A percentile compares a stretch with the other conserved stretches of the same genome.
Evolutionary conservation across 2,113 vertebrate species (phyloP).

Genomic region (Axis porcinus): DNA sequence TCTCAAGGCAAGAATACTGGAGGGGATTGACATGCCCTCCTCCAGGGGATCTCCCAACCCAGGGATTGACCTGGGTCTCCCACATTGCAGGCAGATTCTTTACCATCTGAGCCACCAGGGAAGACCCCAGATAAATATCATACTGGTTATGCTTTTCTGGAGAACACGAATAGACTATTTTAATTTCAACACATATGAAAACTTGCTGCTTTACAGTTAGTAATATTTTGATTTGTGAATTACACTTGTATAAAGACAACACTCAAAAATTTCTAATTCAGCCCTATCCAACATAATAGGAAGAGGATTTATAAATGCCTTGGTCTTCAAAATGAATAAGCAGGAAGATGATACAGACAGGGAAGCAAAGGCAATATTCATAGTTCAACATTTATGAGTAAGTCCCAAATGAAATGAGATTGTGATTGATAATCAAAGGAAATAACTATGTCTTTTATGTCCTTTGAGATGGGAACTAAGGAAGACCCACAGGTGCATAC

Average conservation of each 20-base stretch:
- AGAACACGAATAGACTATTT: background rate
- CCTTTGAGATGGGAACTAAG: background rate
- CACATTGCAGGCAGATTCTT: background rate
- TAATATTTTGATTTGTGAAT: background rate
- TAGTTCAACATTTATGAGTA: background rate
- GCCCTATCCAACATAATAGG: background rate
- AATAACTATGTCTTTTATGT: background rate
- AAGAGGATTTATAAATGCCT: background rate
- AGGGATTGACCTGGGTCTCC: background rate
- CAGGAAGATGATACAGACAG: background rate
- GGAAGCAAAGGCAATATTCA: background rate
- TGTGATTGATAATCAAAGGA: background rate
- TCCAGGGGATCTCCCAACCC: background rate
- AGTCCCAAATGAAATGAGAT: background rate
- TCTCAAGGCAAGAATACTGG: background rate
- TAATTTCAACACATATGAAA: background rate
- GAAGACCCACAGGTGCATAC: background rate
- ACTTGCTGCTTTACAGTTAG: background rate
- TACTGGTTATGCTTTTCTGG: background rate
- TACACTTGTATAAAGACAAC: background rate
- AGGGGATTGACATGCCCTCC: background rate
- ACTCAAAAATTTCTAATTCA: background rate
- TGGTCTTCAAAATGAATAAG: background rate
- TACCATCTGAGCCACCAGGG: background rate
- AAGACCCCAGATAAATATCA: background rate